A percentile compares a stretch with the other conserved stretches of the same genome.
phyloP scores from a whole-genome alignment of 1,140 invertebrate species.

The Atta colombica region DNA sequence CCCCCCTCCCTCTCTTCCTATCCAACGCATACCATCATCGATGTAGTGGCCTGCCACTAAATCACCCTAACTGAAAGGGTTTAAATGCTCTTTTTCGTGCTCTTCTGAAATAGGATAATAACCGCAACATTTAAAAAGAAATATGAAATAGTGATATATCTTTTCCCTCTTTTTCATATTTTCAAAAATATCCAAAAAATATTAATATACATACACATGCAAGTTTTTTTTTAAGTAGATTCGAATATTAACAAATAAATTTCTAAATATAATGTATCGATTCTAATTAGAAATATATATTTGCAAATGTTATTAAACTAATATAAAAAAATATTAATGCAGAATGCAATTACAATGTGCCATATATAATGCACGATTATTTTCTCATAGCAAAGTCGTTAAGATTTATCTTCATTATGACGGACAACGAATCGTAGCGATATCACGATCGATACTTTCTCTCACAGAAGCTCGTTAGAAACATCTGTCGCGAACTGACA shows the following conservation, averaged over 20 bases:
- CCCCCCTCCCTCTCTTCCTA: slow-evolving; percentile 68
- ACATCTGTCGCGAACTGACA: slow-evolving; percentile 82
- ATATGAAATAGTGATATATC: background rate
- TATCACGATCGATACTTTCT: slow-evolving; percentile 85
- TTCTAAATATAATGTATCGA: background rate
- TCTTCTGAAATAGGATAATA: slow-evolving; percentile 57
- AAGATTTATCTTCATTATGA: slow-evolving; percentile 58
- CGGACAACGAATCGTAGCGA: slow-evolving; percentile 64
- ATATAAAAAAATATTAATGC: background rate
- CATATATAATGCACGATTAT: background rate
- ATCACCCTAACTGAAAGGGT: slow-evolving; percentile 78
- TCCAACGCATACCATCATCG: slow-evolving; percentile 85
- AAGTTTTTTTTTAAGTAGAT: background rate
- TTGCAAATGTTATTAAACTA: background rate
- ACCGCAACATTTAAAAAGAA: slow-evolving; percentile 39
- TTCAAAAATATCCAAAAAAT: background rate
- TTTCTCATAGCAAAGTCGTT: slow-evolving; percentile 30
- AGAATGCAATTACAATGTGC: background rate
- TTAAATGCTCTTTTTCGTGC: slow-evolving; percentile 81
- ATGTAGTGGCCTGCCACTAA: slow-evolving; percentile 79
- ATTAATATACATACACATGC: background rate
- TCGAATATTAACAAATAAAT: background rate
- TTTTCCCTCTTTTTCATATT: background rate
- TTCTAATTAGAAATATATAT: background rate
- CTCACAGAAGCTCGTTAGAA: slow-evolving; percentile 77